These are phyloP conservation scores for Synanceia verrucosa DNA, from an alignment of 2,797 vertebrate genomes.

Conservation along the genomic window DNA sequence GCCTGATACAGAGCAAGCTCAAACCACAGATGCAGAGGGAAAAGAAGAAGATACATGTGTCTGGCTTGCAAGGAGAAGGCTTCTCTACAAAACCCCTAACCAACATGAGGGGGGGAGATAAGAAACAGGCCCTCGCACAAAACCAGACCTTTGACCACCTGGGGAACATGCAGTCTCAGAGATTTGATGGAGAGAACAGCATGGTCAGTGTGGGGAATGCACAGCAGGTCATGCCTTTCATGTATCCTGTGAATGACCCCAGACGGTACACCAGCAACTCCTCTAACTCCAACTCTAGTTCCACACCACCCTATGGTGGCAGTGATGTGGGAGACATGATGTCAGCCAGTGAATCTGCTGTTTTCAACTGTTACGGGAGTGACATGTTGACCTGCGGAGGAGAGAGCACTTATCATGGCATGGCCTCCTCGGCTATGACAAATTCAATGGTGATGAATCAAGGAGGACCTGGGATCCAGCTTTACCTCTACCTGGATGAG, in stretches of 20 bases:
- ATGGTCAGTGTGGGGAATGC: conserved; percentile 53
- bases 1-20: conserved; percentile 76
- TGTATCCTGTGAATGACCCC: conserved; percentile 77
- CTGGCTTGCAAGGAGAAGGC: conserved; percentile 76
- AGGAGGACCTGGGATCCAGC: conserved; percentile 80
- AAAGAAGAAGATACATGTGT: conserved; percentile 80
- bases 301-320: conserved; percentile 62
- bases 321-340: conserved; percentile 73
- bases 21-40: conserved; percentile 80
- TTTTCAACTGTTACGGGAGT: conserved; percentile 78
- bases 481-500: conserved; percentile 87
- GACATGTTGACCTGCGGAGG: conserved; percentile 68
- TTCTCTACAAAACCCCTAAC: conserved; percentile 69
- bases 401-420: conserved; percentile 75
- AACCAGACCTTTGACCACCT: conserved; percentile 76
- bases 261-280: conserved; percentile 69
- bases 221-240: conserved; percentile 74
- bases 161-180: conserved; percentile 74
- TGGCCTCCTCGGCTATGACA: conserved; percentile 73
- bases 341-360: conserved; percentile 75
- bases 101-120: conserved; percentile 75
- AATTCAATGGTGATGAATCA: conserved; percentile 79
- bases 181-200: conserved; percentile 72
- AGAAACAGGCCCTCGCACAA: conserved; percentile 76
- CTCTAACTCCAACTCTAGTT: conserved; percentile 70